Conservation (phyloP, 2,888 invertebrate species). For the Lasius fuliginosus region DNA sequence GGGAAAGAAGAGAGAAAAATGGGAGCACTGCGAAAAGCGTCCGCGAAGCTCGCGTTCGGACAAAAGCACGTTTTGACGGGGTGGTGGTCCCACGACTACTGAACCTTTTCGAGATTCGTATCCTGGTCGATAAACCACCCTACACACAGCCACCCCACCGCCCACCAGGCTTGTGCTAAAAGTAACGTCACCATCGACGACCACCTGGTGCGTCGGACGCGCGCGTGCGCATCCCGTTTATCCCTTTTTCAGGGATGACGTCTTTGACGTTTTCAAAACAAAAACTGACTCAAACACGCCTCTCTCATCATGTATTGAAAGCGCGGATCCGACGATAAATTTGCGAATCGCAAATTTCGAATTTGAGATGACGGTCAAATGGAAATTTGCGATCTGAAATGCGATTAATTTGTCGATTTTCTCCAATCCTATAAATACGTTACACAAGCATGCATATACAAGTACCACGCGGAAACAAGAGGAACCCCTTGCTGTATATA, state of each 20-base stretch:
- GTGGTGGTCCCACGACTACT: constrained; percentile 85
- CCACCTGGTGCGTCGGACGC: constrained; percentile 53
- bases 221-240: not conserved
- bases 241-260: constrained; percentile 25
- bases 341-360: not conserved
- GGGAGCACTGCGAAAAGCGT: constrained; percentile 31
- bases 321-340: not conserved
- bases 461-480: not conserved
- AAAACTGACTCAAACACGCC: constrained; percentile 15
- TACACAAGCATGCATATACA: no score
- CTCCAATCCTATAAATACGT: not conserved
- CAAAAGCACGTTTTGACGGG: constrained; percentile 74
- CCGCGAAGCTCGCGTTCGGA: constrained; percentile 26
- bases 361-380: not conserved
- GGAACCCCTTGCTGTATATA: not conserved
- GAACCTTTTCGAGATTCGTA: constrained; percentile 80
- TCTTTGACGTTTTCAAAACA: constrained; percentile 32
- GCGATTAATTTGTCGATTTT: not conserved
- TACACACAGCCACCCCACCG: constrained; percentile 63
- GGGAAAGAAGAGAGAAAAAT: not conserved
- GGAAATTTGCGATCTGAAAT: not conserved
- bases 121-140: constrained; percentile 84
- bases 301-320: not conserved
- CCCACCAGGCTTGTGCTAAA: constrained; percentile 75
- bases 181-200: constrained; percentile 73